Conservation (phyloP, 2,113 vertebrate species). For the rabbit (Oryctolagus cuniculus) region mOryCun1.1 NC_091436.1:119448501-119449000, state of each 20-base stretch:
- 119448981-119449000: background rate
- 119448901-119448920: background rate
- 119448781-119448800: background rate
- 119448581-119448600: background rate
- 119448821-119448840: background rate
- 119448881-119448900: background rate
- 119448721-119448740: background rate
- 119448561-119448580: background rate
- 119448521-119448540: background rate
- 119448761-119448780: background rate
- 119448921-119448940: background rate
- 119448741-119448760: background rate
- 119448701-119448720: background rate
- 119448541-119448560: background rate
- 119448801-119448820: background rate
- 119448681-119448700: background rate
- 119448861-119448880: background rate
- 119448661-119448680: background rate
- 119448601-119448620: slow-evolving; percentile 12
- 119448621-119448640: slow-evolving; percentile 6
- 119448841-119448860: background rate
- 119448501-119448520: background rate
- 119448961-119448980: background rate
- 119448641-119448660: background rate
- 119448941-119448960: background rate